Base-by-base conservation (phyloP, 2,888 invertebrate genomes). In the Mycalesis mineus region DNA sequence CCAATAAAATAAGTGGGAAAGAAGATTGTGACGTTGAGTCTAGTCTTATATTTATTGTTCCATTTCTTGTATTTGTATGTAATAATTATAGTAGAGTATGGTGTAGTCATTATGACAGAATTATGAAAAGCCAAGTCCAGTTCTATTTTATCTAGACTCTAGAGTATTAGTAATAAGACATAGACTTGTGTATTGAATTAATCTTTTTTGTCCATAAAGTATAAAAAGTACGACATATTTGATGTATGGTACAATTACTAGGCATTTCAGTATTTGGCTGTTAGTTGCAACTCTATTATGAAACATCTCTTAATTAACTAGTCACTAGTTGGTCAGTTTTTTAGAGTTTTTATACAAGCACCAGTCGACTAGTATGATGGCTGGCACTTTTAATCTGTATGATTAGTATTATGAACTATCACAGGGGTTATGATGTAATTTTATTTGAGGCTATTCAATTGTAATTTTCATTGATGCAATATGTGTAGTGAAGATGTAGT, bases 41-140 rank as follows among this genome's bases (percentile, higher is more conserved):
- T 77, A 75, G 75, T 76, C 75, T 68, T 61, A 67, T 68, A 67
- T 68, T 69, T 72, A 70, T 70, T 68, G 52, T 61, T 62, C 51
- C 54, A 55, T 39, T 60, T 60, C 44, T 61, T 33, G 11, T 52
- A 66, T 63, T 22, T 29, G 57, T 33, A 31, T 57, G 42, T 44
- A 22, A 37, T 53, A 55, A 58, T 44, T 15, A 42, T 48, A 42
- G 13, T 41, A 29, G 17, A 40, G 29, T 37, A 37, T 37, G 22
- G 37, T 49, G 40, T 36, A 13, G 17, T 49, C 36, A 5, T 13
- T 8, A n/a, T 13, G 22, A 13, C 11, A 17, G 2, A 36, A 15
- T 4, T 5, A 22, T 4, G 22, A 22, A 22, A 22, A 22, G 5
- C 5, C 22, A 22, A 22, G 22, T 22, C n/a, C 5, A 22, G 22